Percentiles rank a stretch among this genome's conserved stretches.
Evolutionary conservation across 2,888 invertebrate genomes (phyloP).

Genomic region (Lomographa bimaculata): DNA sequence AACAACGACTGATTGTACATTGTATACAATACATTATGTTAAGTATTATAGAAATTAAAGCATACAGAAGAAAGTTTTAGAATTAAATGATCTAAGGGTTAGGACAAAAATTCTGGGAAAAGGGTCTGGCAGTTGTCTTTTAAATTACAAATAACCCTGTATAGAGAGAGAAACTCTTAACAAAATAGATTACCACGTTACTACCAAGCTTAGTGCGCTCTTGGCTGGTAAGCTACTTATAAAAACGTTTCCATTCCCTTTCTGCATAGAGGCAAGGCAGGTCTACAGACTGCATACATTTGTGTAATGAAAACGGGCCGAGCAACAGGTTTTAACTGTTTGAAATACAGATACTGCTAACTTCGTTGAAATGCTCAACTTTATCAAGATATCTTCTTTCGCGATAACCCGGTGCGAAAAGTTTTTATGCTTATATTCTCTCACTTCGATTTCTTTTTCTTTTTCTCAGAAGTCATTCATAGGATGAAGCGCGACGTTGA

Average conservation of each 20-base stretch:
- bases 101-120: too few species aligned
- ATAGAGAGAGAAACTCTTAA: too few species aligned
- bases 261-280: constrained; percentile 15
- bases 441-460: constrained; percentile 15
- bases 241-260: constrained; percentile 14
- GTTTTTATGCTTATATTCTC: constrained; percentile 12
- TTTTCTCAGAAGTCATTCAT: constrained; percentile 5
- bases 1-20: too few species aligned
- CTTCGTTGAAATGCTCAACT: constrained; percentile 30
- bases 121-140: too few species aligned
- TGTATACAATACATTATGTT: too few species aligned
- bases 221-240: constrained; percentile 8
- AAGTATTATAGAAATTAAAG: too few species aligned
- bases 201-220: too few species aligned
- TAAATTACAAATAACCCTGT: too few species aligned
- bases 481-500: too few species aligned
- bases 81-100: too few species aligned
- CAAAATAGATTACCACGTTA: too few species aligned
- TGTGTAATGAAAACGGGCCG: constrained; percentile 36
- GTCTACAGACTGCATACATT: constrained; percentile 34
- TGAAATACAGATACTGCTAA: constrained; percentile 31
- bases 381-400: constrained; percentile 19
- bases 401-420: constrained; percentile 3
- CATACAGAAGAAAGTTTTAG: too few species aligned
- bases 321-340: constrained; percentile 43